Evolutionary conservation across 2,888 invertebrate genomes (phyloP), one percentile per base, ranked within the genome.

Genomic region (Diaprepes abbreviatus): DNA sequence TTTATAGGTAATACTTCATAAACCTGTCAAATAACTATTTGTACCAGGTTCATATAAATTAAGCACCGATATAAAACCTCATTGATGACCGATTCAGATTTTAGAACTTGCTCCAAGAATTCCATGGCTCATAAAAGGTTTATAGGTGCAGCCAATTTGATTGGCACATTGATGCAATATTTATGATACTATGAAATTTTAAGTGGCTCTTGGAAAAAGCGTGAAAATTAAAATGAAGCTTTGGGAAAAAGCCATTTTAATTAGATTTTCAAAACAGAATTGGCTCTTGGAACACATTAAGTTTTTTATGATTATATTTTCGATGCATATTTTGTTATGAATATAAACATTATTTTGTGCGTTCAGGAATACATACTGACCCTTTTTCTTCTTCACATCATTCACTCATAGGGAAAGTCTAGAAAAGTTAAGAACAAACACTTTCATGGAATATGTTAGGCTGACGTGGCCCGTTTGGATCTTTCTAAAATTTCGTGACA

Each of bases 131-230:
- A 55, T 64, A 64, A 64, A 54, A 43, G 36, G 33, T 64, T 54
- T 64, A 64, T 64, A 43, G 43, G 36, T 43, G 64, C 33, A 64
- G 54, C 64, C 54, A 43, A 64, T 64, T 64, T 64, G 55, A 64
- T 64, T 64, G 54, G 54, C 43, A 21, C 55, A 55, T 40, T 64
- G 40, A 52, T 55, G 55, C 21, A 52, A 52, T 64, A 54, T 64
- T 64, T 55, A 64, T 38, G 64, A 64, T 64, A 64, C 55, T 54
- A 43, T 54, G 54, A 55, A 64, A 64, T 33, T 64, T 64, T 43
- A 60, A 64, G 55, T 31, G 64, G 43, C 55, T 10, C 17, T 64
- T 31, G 33, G 10, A 54, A 64, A 55, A 31, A 28, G 40, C 33
- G 64, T 33, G 55, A 64, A 43, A 55, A 55, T 64, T 64, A 55